Base-by-base conservation (phyloP, 2,797 vertebrate species). In the Podarcis siculus region DNA sequence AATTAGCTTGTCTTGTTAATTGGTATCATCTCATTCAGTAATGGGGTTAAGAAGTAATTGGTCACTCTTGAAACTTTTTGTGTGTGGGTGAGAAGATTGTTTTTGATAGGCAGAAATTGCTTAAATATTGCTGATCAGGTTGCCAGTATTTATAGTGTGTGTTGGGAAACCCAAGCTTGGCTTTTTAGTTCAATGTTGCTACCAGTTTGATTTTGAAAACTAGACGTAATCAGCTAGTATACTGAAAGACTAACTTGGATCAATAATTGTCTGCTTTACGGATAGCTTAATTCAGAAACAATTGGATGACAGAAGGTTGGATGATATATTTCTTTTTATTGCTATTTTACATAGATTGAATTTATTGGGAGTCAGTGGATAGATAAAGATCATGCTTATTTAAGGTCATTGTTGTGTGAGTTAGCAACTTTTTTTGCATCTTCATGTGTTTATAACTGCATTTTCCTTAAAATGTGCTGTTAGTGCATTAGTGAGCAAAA, bases 61-160 rank as follows among this genome's bases (percentile, higher is more conserved):
- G 64, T 82, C 80, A 64, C 25, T 82, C 66, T 82, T 45, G 42
- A 69, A 66, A 3, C 19, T 69, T 45, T 15, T 12, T 66, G 61
- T 66, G 23, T 39, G 19, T 7, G 66, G n/a, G 82, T 87, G n/a
- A 87, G 77, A 82, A 90, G 42, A 69, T 71, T 6, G 15, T 72
- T 91, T 92, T 93, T 83, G 71, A 37, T 90, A 81, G 69, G 85
- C 30, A 83, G 79, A 82, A 92, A 75, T 86, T 86, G 27, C 17
- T 69, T 86, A 69, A 82, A 12, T 58, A 85, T 3, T 30, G 37
- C 85, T 37, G 79, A 1, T 32, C 61, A 8, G 19, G 30, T 13
- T 79, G n/a, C 19, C 17, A 61, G 12, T 79, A n/a, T 32, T 58
- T 35, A 4, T 80, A 61, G 17, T 32, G 49, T 73, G 42, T 73